phyloP scores from a whole-genome alignment of 2,797 vertebrate genomes.

The Lagothrix lagotricha region DNA sequence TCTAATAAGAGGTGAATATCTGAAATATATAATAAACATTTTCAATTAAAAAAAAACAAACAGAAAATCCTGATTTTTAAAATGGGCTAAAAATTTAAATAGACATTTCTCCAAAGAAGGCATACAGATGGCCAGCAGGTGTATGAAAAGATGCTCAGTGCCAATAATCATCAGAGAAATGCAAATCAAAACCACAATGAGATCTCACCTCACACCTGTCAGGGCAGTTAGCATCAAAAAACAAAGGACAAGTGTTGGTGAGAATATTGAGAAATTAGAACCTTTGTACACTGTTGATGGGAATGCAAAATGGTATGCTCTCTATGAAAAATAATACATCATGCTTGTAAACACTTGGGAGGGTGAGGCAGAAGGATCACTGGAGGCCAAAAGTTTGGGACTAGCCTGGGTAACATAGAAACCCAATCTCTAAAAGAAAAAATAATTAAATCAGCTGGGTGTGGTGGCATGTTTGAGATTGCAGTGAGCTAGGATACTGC shows the following conservation, averaged over 20 bases:
- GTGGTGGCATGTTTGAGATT: not conserved
- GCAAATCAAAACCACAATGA: not conserved
- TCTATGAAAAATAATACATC: not conserved
- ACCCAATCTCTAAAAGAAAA: not conserved
- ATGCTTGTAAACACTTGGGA: not conserved
- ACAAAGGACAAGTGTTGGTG: not conserved
- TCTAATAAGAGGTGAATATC: not conserved
- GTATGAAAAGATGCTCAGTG: not conserved
- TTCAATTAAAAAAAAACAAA: not conserved
- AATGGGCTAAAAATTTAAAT: not conserved
- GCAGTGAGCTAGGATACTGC: not conserved
- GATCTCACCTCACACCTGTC: not conserved
- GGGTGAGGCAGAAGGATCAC: too few species aligned
- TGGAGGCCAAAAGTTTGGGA: not conserved
- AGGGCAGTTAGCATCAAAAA: not conserved
- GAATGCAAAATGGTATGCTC: not conserved
- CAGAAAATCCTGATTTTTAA: not conserved
- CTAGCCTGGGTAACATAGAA: not conserved
- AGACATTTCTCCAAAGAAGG: not conserved
- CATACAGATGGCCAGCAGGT: not conserved
- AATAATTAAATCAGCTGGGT: not conserved
- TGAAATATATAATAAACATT: not conserved
- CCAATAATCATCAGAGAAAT: not conserved
- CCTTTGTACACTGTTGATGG: not conserved
- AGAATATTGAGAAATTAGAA: not conserved